Base-by-base conservation (phyloP, 1,140 invertebrate species). In the Microplitis mediator region DNA sequence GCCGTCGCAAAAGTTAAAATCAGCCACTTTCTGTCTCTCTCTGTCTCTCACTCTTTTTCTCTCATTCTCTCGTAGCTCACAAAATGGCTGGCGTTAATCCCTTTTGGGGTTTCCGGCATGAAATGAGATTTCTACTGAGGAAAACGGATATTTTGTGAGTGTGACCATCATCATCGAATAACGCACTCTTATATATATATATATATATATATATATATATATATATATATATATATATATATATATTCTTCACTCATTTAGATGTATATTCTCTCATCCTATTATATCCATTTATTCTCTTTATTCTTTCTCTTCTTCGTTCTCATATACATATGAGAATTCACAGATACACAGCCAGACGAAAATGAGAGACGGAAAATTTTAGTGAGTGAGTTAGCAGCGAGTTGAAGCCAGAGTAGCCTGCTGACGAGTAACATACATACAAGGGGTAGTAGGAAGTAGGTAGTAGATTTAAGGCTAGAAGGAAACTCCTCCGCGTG, bases 61-160 rank as follows among this genome's bases (percentile, higher is more conserved):
- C 23, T 23, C 23, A 23, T 23, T 23, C 23, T 23, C 23, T 23
- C 23, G 23, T 23, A 71, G 58, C 4, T 54, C 62, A 63, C 52
- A 84, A 84, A 85, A 84, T 83, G 81, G 77, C 78, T 75, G 75
- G 69, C 76, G 76, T 82, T 84, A 85, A 87, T 86, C 82, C 81
- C 79, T 81, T 85, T 84, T 82, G 79, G 78, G 76, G 77, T 79
- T 83, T 81, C 77, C 77, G 77, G 71, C 80, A 77, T 81, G 79
- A 81, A 83, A 86, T 82, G 81, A 86, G 84, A 86, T 85, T 85
- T 81, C 79, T 77, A 78, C 78, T 71, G 78, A 77, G 74, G 70
- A 78, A 81, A 80, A 73, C 74, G 74, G 71, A 69, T 58, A 62
- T 34, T 50, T 61, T 68, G 62, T 39, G 58, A 58, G 69, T 74